A percentile compares a stretch with the other conserved stretches of the same genome.
Evolutionary conservation across 2,888 invertebrate genomes (phyloP).

Genomic region (Drosophila neonasuta): DNA sequence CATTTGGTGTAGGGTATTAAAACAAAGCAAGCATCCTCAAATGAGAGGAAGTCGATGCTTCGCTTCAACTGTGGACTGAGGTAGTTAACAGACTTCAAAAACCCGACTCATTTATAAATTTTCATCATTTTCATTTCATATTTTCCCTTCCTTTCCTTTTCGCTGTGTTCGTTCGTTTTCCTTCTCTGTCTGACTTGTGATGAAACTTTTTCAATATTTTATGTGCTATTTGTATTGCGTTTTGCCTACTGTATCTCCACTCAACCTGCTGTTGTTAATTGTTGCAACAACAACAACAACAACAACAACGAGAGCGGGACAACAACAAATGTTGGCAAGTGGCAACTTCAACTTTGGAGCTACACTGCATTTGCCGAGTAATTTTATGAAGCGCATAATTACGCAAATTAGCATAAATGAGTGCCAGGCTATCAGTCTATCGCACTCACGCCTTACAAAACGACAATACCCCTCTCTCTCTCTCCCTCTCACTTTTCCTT

Average conservation of each 20-base stretch:
- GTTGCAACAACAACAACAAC: conserved; percentile 58
- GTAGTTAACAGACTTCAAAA: conserved; percentile 27
- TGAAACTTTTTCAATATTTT: conserved; percentile 73
- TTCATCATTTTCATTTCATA: conserved; percentile 68
- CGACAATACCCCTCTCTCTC: conserved; percentile 2
- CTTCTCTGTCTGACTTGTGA: conserved; percentile 23
- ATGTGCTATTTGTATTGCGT: conserved; percentile 73
- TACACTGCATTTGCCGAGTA: conserved; percentile 63
- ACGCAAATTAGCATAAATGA: conserved; percentile 78
- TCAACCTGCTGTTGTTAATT: conserved; percentile 68
- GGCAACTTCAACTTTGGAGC: conserved; percentile 54
- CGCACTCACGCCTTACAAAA: conserved; percentile 42
- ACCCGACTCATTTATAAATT: conserved; percentile 66
- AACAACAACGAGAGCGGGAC: conserved; percentile 18
- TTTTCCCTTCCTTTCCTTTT: conserved; percentile 13
- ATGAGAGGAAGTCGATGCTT: conserved; percentile 1
- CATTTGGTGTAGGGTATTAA: conserved; percentile 19
- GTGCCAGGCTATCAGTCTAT: conserved; percentile 52
- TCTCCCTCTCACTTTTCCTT: not conserved
- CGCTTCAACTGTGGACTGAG: conserved; percentile 9
- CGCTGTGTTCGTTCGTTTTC: not conserved
- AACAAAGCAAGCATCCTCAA: conserved; percentile 11
- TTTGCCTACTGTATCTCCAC: conserved; percentile 50
- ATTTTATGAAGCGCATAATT: conserved; percentile 77
- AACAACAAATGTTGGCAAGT: conserved; percentile 51